Evolutionary conservation across 2,113 vertebrate genomes (phyloP).

Genomic region (Phainopepla nitens): DNA sequence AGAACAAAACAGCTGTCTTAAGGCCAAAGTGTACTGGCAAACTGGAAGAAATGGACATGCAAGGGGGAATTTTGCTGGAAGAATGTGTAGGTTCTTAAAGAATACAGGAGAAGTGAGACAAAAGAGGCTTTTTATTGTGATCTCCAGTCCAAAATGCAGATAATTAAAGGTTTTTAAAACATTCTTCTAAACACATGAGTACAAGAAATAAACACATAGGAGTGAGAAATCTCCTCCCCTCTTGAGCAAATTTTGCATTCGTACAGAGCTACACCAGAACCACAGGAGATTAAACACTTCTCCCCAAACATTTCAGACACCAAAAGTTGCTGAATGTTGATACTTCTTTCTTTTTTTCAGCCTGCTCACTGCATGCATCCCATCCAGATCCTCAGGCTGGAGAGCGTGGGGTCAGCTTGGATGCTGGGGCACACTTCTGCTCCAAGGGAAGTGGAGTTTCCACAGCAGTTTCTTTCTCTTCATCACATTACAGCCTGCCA

Average conservation of each 20-base stretch:
- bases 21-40: neutral
- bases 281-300: neutral
- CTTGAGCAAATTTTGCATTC: neutral
- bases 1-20: neutral
- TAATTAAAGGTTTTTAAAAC: neutral
- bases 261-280: neutral
- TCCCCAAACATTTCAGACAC: neutral
- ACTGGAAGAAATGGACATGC: neutral
- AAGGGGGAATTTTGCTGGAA: neutral
- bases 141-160: neutral
- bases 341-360: neutral
- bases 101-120: neutral
- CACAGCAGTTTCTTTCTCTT: neutral
- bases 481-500: neutral
- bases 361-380: neutral
- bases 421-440: neutral
- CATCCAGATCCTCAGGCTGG: neutral
- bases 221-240: neutral
- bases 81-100: neutral
- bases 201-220: neutral
- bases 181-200: neutral
- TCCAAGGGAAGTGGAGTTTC: neutral
- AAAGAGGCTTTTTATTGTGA: neutral
- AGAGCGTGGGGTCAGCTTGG: neutral
- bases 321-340: neutral